A percentile compares a stretch with the other conserved stretches of the same genome.
Evolutionary conservation across 2,113 vertebrate species (phyloP).

Genomic region (Rutilus rutilus): DNA sequence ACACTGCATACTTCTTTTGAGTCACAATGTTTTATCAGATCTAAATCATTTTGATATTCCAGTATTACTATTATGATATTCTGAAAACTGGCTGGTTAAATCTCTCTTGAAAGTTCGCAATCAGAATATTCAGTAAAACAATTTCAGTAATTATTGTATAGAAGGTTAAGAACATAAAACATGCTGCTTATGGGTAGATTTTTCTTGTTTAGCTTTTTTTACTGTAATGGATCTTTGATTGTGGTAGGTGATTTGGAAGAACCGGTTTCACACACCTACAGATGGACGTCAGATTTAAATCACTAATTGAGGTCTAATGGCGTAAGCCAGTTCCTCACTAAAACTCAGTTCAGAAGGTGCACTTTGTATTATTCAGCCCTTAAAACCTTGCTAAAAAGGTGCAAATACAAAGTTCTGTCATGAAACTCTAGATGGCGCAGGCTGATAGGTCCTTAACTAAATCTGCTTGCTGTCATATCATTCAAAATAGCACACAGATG

Average conservation of each 20-base stretch:
- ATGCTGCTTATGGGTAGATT: background rate
- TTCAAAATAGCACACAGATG: too few species aligned
- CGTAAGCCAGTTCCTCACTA: background rate
- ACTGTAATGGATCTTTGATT: background rate
- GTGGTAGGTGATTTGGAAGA: background rate
- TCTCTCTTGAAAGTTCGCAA: background rate
- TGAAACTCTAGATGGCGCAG: too few species aligned
- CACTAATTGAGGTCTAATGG: conserved; percentile 18
- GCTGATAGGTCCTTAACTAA: too few species aligned
- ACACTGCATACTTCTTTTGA: background rate
- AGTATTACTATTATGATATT: background rate
- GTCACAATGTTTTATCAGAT: background rate
- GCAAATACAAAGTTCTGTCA: too few species aligned
- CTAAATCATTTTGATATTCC: background rate
- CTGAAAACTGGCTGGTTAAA: background rate
- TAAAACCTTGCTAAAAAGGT: conserved; percentile 13
- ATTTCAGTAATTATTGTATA: background rate
- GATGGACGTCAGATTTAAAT: background rate
- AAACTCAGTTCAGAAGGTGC: background rate
- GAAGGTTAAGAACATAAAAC: background rate
- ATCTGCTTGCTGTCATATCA: too few species aligned
- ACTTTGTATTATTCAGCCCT: background rate
- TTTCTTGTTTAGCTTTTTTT: background rate
- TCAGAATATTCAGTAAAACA: background rate
- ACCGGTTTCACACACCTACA: background rate